phyloP scores from a whole-genome alignment of 2,888 invertebrate genomes.

The Clistopyga incitator region DNA sequence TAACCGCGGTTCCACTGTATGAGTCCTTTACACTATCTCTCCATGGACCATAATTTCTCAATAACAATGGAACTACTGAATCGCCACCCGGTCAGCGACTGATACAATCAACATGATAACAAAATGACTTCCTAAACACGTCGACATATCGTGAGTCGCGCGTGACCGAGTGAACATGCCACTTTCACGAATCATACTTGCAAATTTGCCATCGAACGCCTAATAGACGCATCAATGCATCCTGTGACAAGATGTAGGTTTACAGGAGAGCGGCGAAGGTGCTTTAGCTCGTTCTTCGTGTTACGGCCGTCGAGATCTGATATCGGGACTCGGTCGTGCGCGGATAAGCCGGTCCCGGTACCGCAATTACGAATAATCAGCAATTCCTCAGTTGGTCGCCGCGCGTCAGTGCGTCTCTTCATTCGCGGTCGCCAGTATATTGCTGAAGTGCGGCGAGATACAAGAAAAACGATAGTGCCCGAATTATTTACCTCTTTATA shows the following conservation, averaged over 20 bases:
- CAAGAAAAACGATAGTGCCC: constrained; percentile 68
- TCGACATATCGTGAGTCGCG: constrained; percentile 2
- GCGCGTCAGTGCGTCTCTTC: constrained; percentile 25
- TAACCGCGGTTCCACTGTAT: too few relatives aligned
- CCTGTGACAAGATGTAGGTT: constrained; percentile 75
- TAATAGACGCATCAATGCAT: constrained; percentile 81
- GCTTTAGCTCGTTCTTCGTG: constrained; percentile 29
- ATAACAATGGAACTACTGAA: not conserved
- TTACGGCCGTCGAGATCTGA: constrained; percentile 60
- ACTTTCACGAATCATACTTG: constrained; percentile 80
- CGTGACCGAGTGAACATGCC: constrained; percentile 42
- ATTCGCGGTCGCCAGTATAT: not conserved
- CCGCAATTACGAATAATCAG: constrained; percentile 80
- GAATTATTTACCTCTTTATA: constrained; percentile 73
- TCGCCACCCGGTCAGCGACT: not conserved
- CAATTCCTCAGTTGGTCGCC: constrained; percentile 69
- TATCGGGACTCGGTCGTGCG: constrained; percentile 13
- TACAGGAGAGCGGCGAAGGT: constrained; percentile 15
- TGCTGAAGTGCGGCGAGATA: constrained; percentile 71
- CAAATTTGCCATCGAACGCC: constrained; percentile 72
- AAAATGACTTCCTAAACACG: constrained; percentile 4
- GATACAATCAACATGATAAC: constrained; percentile 1
- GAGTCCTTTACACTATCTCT: not conserved
- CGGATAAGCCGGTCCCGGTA: constrained; percentile 63
- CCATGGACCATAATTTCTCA: not conserved